phyloP scores from a whole-genome alignment of 2,797 vertebrate genomes.

The Dipus sagitta region DNA sequence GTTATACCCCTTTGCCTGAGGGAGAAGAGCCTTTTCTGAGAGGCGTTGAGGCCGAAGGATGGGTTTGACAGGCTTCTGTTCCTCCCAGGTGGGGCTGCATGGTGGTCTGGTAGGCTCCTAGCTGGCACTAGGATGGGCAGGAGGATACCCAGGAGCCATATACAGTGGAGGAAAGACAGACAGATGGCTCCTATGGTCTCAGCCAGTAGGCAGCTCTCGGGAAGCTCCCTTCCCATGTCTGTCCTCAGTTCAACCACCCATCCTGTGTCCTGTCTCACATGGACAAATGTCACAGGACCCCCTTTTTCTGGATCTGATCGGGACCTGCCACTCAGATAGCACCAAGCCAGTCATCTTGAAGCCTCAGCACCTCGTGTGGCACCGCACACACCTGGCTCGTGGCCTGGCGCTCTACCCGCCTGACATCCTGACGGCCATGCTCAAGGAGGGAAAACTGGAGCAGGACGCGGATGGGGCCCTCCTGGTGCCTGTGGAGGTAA shows the following conservation, averaged over 20 bases:
- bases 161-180: neutral
- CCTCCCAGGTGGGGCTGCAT: neutral
- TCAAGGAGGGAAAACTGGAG: constrained; percentile 86
- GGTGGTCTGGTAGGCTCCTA: neutral
- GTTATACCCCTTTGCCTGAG: neutral
- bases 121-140: neutral
- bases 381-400: constrained; percentile 87
- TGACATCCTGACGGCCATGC: constrained; percentile 87
- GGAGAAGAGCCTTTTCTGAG: neutral
- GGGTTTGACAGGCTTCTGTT: neutral
- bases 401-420: constrained; percentile 90
- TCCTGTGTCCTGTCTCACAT: neutral
- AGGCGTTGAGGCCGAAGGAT: neutral
- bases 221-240: neutral
- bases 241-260: neutral
- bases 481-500: constrained; percentile 84
- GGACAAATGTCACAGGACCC: constrained; percentile 89
- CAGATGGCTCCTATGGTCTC: neutral
- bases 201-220: neutral
- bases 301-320: constrained; percentile 94
- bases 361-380: constrained; percentile 90
- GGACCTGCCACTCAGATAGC: constrained; percentile 94
- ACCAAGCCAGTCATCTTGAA: constrained; percentile 89
- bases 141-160: neutral
- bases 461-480: constrained; percentile 87